A percentile compares a stretch with the other conserved stretches of the same genome.
Conservation (phyloP, 1,140 invertebrate genomes). For the Trichomalopsis sarcophagae region DNA sequence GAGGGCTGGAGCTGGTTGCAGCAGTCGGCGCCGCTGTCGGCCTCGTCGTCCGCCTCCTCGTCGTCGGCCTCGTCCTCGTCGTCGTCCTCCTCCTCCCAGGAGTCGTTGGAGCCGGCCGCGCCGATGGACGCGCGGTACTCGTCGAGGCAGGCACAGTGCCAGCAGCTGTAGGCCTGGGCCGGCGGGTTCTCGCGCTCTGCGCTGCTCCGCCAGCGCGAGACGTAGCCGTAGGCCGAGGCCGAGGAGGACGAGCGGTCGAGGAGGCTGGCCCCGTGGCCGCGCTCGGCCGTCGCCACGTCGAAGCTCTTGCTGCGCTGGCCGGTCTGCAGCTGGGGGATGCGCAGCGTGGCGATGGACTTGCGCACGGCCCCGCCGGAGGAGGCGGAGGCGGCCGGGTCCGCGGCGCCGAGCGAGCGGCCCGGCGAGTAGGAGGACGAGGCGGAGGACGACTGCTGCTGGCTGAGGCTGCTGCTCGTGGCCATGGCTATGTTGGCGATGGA, state of each 20-base stretch:
- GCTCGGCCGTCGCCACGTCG: conserved; percentile 75
- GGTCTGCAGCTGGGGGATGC: conserved; percentile 80
- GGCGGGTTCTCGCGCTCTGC: conserved; percentile 45
- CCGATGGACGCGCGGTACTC: conserved; percentile 61
- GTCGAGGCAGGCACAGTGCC: conserved; percentile 73
- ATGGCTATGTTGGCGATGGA: conserved; percentile 57
- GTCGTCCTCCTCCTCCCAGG: conserved; percentile 58
- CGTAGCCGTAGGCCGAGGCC: conserved; percentile 73
- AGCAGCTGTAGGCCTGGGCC: conserved; percentile 63
- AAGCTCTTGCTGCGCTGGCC: conserved; percentile 84
- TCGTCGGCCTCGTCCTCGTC: conserved; percentile 64
- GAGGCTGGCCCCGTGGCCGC: not conserved
- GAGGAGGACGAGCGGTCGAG: conserved; percentile 75
- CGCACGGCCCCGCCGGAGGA: conserved; percentile 56
- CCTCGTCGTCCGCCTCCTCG: conserved; percentile 62
- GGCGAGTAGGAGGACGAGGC: conserved; percentile 69
- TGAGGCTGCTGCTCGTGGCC: conserved; percentile 57
- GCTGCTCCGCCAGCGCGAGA: conserved; percentile 25
- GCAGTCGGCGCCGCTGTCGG: conserved; percentile 22
- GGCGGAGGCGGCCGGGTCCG: conserved; percentile 67
- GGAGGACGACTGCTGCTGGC: conserved; percentile 58
- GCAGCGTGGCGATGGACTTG: conserved; percentile 72
- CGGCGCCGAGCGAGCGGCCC: conserved; percentile 63
- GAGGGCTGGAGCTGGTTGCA: conserved; percentile 46
- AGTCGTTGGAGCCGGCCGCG: conserved; percentile 56